Evolutionary conservation across 2,113 vertebrate species (phyloP), one percentile per base, ranked within the genome.

Genomic region (Stictonetta naevosa): DNA sequence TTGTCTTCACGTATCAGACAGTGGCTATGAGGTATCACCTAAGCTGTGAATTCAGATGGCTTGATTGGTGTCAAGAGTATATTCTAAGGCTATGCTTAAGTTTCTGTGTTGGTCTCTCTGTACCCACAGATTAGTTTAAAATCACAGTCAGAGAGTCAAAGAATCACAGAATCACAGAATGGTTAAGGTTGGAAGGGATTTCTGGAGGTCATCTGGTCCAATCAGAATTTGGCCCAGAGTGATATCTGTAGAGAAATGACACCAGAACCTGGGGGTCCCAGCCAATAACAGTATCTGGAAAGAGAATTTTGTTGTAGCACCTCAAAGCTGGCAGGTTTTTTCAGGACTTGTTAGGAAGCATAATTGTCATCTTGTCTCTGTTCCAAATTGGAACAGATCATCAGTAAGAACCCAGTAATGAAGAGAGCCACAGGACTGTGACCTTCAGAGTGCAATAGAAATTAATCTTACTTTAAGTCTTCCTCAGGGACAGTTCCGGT

Each of bases 351-450:
- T 90, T 85, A 87, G 58, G 81, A 86, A 85, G 72, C 50, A 56
- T 86, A 93, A 95, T 66, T 83, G 64, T 90, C 48, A 66, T 95
- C 79, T 96, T 96, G 94, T 92, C 81, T 94, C 64, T n/a, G 23
- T 91, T 95, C 92, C 93, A 94, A 56, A 85, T 88, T 91, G 86
- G 83, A 95, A 96, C 12, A 69, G 52, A 86, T 90, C 38, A 4
- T 82, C 87, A 81, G 58, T 34, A 93, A 84, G 55, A 92, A 89
- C 38, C 59, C 42, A 82, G n/a, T 21, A 59, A 83, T 75, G 62
- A 87, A 84, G 34, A 75, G 9, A 95, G 48, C 8, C 53, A 69
- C 71, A 92, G 16, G 77, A 69, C 33, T 48, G 40, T 55, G 40
- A 56, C 60, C 56, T 88, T 91, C 67, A 28, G 15, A 74, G 48